Base-by-base conservation (phyloP, 2,113 vertebrate genomes). In the Thomomys bottae region DNA sequence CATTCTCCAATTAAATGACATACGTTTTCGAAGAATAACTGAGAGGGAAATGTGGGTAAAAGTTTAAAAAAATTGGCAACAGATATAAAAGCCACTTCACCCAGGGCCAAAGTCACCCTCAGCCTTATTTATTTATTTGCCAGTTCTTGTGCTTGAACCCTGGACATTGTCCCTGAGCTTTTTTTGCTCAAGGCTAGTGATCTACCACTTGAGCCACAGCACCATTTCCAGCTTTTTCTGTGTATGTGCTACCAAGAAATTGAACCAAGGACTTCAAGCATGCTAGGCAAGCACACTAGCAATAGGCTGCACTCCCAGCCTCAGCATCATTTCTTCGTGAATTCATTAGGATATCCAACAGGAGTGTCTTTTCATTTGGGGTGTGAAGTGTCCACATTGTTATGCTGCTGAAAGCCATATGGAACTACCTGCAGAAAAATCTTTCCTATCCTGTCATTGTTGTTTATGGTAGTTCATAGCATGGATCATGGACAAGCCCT, bases 311-410 rank as follows among this genome's bases (percentile, higher is more conserved):
- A n/a, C n/a, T n/a, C n/a, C n/a, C 6, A 1, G 24, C 6, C 8
- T 32, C 17, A 7, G 15, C 64, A 63, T 5, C 12, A 2, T 32
- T n/a, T 67, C 59, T 63, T 26, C 12, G 59, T 45, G 26, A 30
- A n/a, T 15, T 42, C 28, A 30, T 11, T 8, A 36, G 81, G 57
- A 80, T 10, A 3, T 11, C 17, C 83, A 76, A 32, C 26, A 1
- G 40, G 73, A 2, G 0, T 30, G 24, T 54, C 49, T 54, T 72
- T 45, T 54, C 3, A 15, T 45, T 63, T 1, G 8, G 30, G 32
- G 1, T 34, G 4, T 15, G 36, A 32, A 4, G 26, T 2, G 6
- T 3, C 1, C 11, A 36, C 0, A 0, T 3, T 6, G 70, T 64
- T 36, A 3, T n/a, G 11, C 59, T 4, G 0, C 17, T 10, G 40